Evolutionary conservation across 2,888 invertebrate species (phyloP), one percentile per base, ranked within the genome.

Genomic region (Drosophila neotestacea): DNA sequence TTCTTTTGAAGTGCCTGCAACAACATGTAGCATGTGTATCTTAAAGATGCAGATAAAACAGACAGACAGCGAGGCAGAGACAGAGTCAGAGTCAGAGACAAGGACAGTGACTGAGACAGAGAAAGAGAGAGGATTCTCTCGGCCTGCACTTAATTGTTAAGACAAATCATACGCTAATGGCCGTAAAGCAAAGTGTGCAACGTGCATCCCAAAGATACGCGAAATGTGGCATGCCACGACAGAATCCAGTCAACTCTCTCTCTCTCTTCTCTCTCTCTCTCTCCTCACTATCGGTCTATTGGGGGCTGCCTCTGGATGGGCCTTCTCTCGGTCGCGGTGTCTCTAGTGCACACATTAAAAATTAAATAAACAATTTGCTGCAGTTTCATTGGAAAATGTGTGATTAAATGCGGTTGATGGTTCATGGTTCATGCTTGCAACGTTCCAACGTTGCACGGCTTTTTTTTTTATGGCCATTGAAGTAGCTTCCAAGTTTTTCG

Each of bases 161-260:
- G 88, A 86, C 89, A 86, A 86, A 86, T 86, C 86, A 88, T 88
- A 88, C 85, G 88, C 89, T 86, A 86, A 86, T 86, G 88, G 86
- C 81, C 83, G 73, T 89, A 85, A 87, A 85, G 81, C 81, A 41
- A 81, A 76, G 72, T 88, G 79, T 70, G 72, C 71, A 63, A 60
- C 52, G 68, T 64, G 70, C 64, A 76, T 63, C 76, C 64, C 50
- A 39, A 58, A 70, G 67, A 85, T 76, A 59, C 68, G 72, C 66
- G 61, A 78, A 79, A 77, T 84, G 68, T 81, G 66, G 59, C 72
- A 27, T 52, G 44, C 52, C 34, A 42, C 48, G 16, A 32, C 41
- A 56, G 38, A n/a, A 46, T 36, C 46, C 22, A 22, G 22, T 22
- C 22, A 22, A 22, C 11, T 5, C 38, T 27, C 44, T 2, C 10